Percentiles rank a stretch among this genome's conserved stretches.
Conservation (phyloP, 2,888 invertebrate species). For the Pandemis cinnamomeana region DNA sequence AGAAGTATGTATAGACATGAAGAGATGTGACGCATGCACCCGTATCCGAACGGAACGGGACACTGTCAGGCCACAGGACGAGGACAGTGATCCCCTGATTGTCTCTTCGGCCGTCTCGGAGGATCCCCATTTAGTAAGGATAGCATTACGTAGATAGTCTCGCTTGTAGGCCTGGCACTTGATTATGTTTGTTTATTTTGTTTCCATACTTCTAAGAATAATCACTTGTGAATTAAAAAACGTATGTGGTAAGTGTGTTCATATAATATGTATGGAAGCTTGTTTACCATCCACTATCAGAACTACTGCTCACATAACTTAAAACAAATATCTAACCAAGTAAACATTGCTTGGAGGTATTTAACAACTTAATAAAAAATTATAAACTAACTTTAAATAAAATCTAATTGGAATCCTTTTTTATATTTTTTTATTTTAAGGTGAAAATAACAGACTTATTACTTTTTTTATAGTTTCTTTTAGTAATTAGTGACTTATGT, state of each 20-base stretch:
- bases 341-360: no score
- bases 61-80: conserved; percentile 50
- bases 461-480: no score
- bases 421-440: no score
- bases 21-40: conserved; percentile 75
- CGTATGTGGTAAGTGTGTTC: neutral
- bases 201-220: neutral
- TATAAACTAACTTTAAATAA: no score
- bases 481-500: no score
- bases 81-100: conserved; percentile 73
- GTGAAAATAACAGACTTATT: no score
- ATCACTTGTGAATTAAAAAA: neutral
- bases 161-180: conserved; percentile 39
- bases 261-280: neutral
- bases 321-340: no score
- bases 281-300: neutral
- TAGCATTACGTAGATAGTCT: conserved; percentile 46
- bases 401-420: no score
- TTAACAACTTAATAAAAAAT: no score
- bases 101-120: conserved; percentile 68
- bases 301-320: neutral
- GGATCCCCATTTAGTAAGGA: conserved; percentile 75
- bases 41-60: conserved; percentile 69
- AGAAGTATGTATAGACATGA: conserved; percentile 82
- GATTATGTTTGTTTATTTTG: conserved; percentile 4